phyloP scores from a whole-genome alignment of 2,797 vertebrate genomes.

The Xenentodon cancila region DNA sequence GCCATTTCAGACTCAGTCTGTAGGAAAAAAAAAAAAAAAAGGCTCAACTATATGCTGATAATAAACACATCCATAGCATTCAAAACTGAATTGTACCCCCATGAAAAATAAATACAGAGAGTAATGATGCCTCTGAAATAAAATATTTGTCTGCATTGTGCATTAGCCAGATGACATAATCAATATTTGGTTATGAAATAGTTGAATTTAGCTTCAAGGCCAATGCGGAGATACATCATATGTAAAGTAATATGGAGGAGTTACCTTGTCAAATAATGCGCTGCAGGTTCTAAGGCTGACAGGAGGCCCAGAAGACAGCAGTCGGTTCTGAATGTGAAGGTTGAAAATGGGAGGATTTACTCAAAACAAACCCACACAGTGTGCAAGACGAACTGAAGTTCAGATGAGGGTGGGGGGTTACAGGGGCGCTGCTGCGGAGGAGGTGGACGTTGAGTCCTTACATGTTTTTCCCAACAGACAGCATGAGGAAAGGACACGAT shows the following conservation, averaged over 20 bases:
- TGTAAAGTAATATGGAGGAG: slow-evolving; percentile 76
- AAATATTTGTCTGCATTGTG: slow-evolving; percentile 35
- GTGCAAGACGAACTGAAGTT: slow-evolving; percentile 64
- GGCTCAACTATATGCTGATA: slow-evolving; percentile 35
- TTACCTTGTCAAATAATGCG: slow-evolving; percentile 89
- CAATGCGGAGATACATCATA: slow-evolving; percentile 71
- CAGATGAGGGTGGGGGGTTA: slow-evolving; percentile 20
- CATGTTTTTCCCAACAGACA: slow-evolving; percentile 30
- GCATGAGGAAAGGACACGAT: slow-evolving; percentile 30
- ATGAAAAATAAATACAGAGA: slow-evolving; percentile 48
- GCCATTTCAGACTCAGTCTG: slow-evolving; percentile 39
- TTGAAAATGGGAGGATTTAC: slow-evolving; percentile 82
- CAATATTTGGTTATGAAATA: slow-evolving; percentile 44
- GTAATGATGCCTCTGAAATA: slow-evolving; percentile 58
- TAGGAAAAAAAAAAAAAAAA: slow-evolving; percentile 13
- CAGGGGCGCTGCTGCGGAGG: slow-evolving; percentile 42
- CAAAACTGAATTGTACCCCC: slow-evolving; percentile 42
- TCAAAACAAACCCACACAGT: slow-evolving; percentile 79
- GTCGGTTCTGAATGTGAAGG: slow-evolving; percentile 87
- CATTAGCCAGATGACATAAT: slow-evolving; percentile 31
- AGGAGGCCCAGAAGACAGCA: slow-evolving; percentile 87
- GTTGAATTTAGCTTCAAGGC: slow-evolving; percentile 61
- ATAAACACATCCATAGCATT: slow-evolving; percentile 17
- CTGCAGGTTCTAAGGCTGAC: slow-evolving; percentile 89
- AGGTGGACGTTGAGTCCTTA: slow-evolving; percentile 36